phyloP scores from a whole-genome alignment of 2,888 invertebrate genomes.

The Carpatolechia fugitivella region DNA sequence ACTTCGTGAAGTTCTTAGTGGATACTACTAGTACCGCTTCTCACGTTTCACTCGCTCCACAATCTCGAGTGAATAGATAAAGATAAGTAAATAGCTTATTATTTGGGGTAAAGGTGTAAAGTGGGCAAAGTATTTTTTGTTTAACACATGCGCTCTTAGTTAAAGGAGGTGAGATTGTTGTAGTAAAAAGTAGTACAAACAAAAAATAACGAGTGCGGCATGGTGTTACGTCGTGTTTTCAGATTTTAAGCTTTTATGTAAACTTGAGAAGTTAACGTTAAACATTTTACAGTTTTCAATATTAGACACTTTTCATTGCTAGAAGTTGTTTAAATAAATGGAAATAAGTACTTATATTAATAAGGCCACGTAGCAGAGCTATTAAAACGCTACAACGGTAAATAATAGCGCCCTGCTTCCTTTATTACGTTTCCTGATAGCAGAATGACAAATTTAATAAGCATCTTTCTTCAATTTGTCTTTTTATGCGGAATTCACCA shows the following conservation, averaged over 20 bases:
- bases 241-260: background rate
- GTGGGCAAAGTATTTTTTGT: constrained; percentile 28
- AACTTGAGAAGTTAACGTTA: too few relatives aligned
- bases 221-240: background rate
- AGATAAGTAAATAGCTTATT: constrained; percentile 41
- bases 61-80: constrained; percentile 35
- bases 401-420: background rate
- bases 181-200: background rate
- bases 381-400: constrained; percentile 6
- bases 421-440: background rate
- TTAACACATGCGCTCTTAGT: constrained; percentile 3
- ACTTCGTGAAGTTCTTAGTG: constrained; percentile 12
- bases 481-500: constrained; percentile 6
- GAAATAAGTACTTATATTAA: background rate
- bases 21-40: constrained; percentile 21
- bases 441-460: constrained; percentile 10
- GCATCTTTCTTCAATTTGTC: constrained; percentile 13
- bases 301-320: background rate
- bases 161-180: background rate
- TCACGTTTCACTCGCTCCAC: constrained; percentile 38
- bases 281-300: too few relatives aligned
- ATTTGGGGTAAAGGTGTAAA: constrained; percentile 33
- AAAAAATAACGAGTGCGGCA: background rate
- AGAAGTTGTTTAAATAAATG: background rate
- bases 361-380: background rate